These are phyloP conservation scores for Nannoperca obscura DNA, from an alignment of 2,797 vertebrate species.

Conservation along the genomic window DNA sequence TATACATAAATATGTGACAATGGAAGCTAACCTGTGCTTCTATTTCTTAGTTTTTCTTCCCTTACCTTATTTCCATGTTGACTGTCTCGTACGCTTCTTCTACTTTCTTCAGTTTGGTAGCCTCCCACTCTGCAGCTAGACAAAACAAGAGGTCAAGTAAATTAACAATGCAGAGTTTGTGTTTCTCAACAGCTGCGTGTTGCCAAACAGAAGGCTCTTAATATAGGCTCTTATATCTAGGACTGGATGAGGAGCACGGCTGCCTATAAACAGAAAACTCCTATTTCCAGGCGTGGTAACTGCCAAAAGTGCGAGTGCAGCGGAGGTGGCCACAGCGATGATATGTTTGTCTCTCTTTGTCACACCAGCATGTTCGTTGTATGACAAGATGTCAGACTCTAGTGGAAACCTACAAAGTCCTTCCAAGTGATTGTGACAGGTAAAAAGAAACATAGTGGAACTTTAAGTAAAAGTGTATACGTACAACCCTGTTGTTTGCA, in stretches of 20 bases:
- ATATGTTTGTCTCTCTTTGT: constrained; percentile 46
- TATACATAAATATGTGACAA: constrained; percentile 17
- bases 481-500: not conserved
- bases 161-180: constrained; percentile 67
- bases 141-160: constrained; percentile 79
- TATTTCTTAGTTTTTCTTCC: constrained; percentile 23
- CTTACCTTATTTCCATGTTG: constrained; percentile 82
- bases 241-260: constrained; percentile 50
- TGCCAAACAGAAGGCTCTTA: constrained; percentile 69
- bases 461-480: not conserved
- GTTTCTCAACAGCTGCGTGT: constrained; percentile 65
- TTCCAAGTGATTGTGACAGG: constrained; percentile 7
- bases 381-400: constrained; percentile 31
- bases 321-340: constrained; percentile 34
- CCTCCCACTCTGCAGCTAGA: constrained; percentile 78
- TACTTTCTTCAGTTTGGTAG: constrained; percentile 77
- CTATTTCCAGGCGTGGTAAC: constrained; percentile 68
- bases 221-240: constrained; percentile 59
- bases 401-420: not conserved
- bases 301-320: constrained; percentile 34
- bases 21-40: constrained; percentile 11
- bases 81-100: constrained; percentile 79
- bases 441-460: constrained; percentile 6
- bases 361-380: constrained; percentile 17
- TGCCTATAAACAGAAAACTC: constrained; percentile 54